A percentile compares a stretch with the other conserved stretches of the same genome.
Conservation (phyloP, 2,797 vertebrate species). For the Ctenosaura bakeri region DNA sequence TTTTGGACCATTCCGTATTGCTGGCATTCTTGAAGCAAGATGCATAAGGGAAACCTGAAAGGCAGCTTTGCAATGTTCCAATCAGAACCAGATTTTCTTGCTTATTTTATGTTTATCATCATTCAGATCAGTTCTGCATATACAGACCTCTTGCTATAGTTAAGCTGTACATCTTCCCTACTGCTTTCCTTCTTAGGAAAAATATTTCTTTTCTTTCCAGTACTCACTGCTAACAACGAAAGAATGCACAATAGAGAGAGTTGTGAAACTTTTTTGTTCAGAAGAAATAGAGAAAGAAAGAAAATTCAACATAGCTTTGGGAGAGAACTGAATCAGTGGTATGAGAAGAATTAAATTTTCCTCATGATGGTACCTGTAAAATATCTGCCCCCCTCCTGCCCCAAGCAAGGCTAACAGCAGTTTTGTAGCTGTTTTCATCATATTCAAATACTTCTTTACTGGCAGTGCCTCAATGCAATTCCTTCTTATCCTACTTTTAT, state of each 20-base stretch:
- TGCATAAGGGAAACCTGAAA: constrained; percentile 66
- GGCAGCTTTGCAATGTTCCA: constrained; percentile 59
- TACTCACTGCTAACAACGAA: background rate
- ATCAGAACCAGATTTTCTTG: constrained; percentile 66
- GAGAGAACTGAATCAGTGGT: background rate
- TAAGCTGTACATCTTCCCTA: background rate
- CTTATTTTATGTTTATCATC: constrained; percentile 49
- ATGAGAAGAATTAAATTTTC: background rate
- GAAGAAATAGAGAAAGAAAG: background rate
- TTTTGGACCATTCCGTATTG: constrained; percentile 52
- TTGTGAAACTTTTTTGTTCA: background rate
- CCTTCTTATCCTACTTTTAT: no score
- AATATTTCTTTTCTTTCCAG: background rate
- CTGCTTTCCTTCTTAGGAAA: background rate
- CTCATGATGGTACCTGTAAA: background rate
- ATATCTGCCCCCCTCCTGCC: no score
- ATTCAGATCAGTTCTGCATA: constrained; percentile 40
- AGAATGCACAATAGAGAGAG: background rate
- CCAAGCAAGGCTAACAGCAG: no score
- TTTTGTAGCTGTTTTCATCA: no score
- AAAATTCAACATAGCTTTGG: background rate
- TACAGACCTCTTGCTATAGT: constrained; percentile 1
- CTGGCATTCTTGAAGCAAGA: constrained; percentile 28
- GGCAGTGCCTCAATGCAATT: no score
- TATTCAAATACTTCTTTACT: no score